These are phyloP conservation scores for Lepilemur septentrionalis DNA, from an alignment of 2,797 vertebrate genomes.

Conservation along the genomic window DNA sequence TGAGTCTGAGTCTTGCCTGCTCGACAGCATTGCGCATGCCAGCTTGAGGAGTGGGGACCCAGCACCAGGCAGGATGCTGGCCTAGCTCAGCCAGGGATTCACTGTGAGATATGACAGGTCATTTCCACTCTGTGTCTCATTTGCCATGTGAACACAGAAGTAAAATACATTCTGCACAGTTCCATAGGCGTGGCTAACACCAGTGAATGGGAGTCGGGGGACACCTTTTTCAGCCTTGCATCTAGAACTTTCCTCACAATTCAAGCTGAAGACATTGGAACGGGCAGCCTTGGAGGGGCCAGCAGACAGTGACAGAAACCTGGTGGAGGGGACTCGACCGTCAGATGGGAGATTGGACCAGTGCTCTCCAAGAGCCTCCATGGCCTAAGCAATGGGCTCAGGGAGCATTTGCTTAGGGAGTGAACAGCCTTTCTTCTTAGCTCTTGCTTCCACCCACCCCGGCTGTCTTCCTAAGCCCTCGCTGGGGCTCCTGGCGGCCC, in stretches of 20 bases:
- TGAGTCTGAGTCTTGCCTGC: not conserved
- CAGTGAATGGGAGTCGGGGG: not conserved
- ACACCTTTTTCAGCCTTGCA: not conserved
- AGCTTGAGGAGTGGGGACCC: too few relatives aligned
- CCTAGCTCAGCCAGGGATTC: not conserved
- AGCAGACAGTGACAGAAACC: not conserved
- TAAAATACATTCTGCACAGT: not conserved
- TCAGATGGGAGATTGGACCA: not conserved
- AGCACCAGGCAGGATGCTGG: not conserved
- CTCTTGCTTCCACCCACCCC: not conserved
- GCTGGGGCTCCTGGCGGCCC: not conserved
- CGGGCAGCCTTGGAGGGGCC: not conserved
- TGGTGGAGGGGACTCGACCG: not conserved
- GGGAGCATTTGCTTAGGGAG: not conserved
- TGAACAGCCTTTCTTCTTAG: not conserved
- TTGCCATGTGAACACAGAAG: not conserved
- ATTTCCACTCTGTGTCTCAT: not conserved
- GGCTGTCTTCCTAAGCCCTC: not conserved
- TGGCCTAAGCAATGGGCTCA: not conserved
- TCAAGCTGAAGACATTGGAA: not conserved
- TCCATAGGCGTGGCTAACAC: not conserved
- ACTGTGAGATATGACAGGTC: not conserved
- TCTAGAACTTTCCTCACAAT: not conserved
- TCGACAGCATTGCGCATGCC: not conserved
- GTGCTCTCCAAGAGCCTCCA: not conserved